These are phyloP conservation scores for Mus minutoides DNA, from an alignment of 2,797 vertebrate species.

Conservation along the genomic window DNA sequence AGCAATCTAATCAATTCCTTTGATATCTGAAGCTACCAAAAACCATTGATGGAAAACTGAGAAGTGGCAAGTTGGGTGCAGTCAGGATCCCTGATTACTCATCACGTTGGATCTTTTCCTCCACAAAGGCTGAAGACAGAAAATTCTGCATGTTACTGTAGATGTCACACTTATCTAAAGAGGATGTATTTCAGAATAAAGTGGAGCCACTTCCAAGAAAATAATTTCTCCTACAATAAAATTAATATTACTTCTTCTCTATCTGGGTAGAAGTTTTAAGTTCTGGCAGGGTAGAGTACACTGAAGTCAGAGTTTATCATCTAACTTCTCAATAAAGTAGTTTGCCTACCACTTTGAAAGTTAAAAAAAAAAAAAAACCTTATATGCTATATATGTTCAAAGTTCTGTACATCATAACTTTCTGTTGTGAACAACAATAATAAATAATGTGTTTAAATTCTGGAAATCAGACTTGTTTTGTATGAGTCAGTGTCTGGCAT, in stretches of 20 bases:
- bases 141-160: slow-evolving; percentile 55
- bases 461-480: slow-evolving; percentile 73
- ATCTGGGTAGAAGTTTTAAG: slow-evolving; percentile 45
- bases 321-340: slow-evolving; percentile 45
- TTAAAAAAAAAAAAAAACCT: neutral
- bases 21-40: slow-evolving; percentile 63
- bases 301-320: slow-evolving; percentile 57
- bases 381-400: slow-evolving; percentile 39
- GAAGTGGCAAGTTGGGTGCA: slow-evolving; percentile 29
- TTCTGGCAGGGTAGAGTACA: neutral
- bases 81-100: slow-evolving; percentile 56
- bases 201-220: slow-evolving; percentile 51
- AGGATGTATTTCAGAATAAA: slow-evolving; percentile 54
- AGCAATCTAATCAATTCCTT: slow-evolving; percentile 68
- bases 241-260: slow-evolving; percentile 57
- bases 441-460: slow-evolving; percentile 74
- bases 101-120: slow-evolving; percentile 37
- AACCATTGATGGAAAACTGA: slow-evolving; percentile 68
- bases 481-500: slow-evolving; percentile 81
- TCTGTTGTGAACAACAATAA: slow-evolving; percentile 70
- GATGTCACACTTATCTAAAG: slow-evolving; percentile 60
- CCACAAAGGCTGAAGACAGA: slow-evolving; percentile 47
- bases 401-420: slow-evolving; percentile 57
- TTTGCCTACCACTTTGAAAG: slow-evolving; percentile 42
- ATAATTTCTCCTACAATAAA: slow-evolving; percentile 60